Percentiles rank a stretch among this genome's conserved stretches.
These are phyloP conservation scores for Brachionus koreanus DNA, from an alignment of 1,140 invertebrate genomes.

Conservation along the genomic window DNA sequence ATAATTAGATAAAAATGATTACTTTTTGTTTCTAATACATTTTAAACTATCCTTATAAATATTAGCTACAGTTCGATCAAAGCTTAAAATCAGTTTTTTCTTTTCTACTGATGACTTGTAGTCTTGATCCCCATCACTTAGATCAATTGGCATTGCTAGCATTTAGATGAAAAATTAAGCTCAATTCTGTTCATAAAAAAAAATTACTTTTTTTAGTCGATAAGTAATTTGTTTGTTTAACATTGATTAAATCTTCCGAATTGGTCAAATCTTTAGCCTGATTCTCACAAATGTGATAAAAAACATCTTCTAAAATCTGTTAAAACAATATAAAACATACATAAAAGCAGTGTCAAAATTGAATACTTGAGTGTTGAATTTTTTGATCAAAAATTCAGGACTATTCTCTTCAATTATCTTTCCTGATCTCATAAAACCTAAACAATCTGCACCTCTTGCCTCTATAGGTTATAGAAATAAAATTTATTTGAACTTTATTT, in stretches of 20 bases:
- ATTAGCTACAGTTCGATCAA: not conserved
- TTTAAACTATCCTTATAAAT: slow-evolving; percentile 36
- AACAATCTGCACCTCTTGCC: slow-evolving; percentile 62
- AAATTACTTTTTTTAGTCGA: not conserved
- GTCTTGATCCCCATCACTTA: not conserved
- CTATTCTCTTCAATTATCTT: slow-evolving; percentile 83
- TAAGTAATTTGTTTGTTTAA: not conserved
- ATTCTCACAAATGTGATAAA: slow-evolving; percentile 30
- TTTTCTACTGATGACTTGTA: not conserved
- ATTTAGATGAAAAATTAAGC: not conserved
- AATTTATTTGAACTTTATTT: slow-evolving; percentile 59
- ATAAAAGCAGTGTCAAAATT: too few relatives aligned
- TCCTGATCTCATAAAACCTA: slow-evolving; percentile 87
- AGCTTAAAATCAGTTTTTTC: not conserved
- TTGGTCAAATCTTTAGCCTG: not conserved
- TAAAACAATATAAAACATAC: not conserved
- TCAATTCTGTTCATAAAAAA: not conserved
- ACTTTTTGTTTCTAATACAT: slow-evolving; percentile 39
- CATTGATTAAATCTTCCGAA: not conserved
- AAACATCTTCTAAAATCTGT: slow-evolving; percentile 36
- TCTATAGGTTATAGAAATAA: not conserved
- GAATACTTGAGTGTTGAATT: slow-evolving; percentile 64
- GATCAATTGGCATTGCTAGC: not conserved
- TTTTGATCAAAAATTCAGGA: slow-evolving; percentile 73
- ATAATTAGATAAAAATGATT: too few relatives aligned